A percentile compares a stretch with the other conserved stretches of the same genome.
Conservation (phyloP, 1,140 invertebrate genomes). For the Cydia strobilella region DNA sequence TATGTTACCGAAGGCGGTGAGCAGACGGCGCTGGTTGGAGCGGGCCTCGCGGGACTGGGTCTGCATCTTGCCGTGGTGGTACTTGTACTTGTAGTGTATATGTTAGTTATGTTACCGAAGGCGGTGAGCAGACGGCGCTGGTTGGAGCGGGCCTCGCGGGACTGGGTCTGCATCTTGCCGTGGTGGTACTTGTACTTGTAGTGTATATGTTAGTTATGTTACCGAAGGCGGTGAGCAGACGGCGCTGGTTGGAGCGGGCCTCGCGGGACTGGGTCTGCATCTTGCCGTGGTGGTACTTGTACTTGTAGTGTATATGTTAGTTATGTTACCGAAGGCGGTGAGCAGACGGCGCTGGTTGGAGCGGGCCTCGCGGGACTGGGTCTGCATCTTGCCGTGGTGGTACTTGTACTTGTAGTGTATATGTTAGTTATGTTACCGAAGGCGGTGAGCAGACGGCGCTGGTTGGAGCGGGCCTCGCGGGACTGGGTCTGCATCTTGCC, state of each 20-base stretch:
- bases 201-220: no score
- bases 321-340: slow-evolving; percentile 95
- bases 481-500: slow-evolving; percentile 91
- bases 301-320: no score
- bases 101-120: no score
- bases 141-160: slow-evolving; percentile 96
- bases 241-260: slow-evolving; percentile 95
- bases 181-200: slow-evolving; percentile 93
- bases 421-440: no score
- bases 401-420: slow-evolving; percentile 94
- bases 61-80: slow-evolving; percentile 92
- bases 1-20: slow-evolving; percentile 96
- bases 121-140: slow-evolving; percentile 94
- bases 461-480: slow-evolving; percentile 96
- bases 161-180: slow-evolving; percentile 90
- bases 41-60: slow-evolving; percentile 93
- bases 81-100: slow-evolving; percentile 93
- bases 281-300: slow-evolving; percentile 93
- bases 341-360: slow-evolving; percentile 96
- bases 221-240: slow-evolving; percentile 94
- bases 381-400: slow-evolving; percentile 92
- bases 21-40: slow-evolving; percentile 94
- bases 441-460: slow-evolving; percentile 93
- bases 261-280: slow-evolving; percentile 93
- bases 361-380: slow-evolving; percentile 92